Evolutionary conservation across 2,797 vertebrate genomes (phyloP).

Genomic region (Tangara arthus): DNA sequence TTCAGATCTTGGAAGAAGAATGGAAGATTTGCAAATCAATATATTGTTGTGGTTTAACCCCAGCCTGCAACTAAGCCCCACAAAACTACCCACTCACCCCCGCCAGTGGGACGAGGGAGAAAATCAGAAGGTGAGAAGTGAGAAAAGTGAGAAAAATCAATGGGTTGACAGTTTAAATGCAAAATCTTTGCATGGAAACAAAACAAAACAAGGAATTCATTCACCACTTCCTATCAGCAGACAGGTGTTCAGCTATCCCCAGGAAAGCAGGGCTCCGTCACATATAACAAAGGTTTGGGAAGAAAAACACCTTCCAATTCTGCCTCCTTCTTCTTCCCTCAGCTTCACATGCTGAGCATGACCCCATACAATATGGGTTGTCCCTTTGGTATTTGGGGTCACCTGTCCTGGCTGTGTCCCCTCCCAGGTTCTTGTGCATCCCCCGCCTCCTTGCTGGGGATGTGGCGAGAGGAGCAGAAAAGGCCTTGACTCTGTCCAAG

Average conservation of each 20-base stretch:
- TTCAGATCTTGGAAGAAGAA: background rate
- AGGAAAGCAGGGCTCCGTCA: background rate
- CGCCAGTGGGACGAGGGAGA: background rate
- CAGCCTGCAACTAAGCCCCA: background rate
- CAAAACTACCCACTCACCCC: background rate
- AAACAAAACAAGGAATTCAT: background rate
- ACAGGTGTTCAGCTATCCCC: background rate
- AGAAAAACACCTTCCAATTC: background rate
- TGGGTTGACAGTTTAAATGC: background rate
- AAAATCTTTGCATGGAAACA: background rate
- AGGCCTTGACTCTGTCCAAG: no score
- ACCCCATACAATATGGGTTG: no score
- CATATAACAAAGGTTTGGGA: fast-evolving
- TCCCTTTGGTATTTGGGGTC: background rate
- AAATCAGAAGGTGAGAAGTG: background rate
- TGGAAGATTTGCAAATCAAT: background rate
- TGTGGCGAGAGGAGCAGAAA: fast-evolving
- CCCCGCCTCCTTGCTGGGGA: fast-evolving
- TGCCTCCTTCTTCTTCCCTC: background rate
- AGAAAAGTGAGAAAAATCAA: background rate
- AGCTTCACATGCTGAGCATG: background rate
- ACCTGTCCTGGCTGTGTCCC: background rate
- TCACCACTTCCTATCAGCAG: background rate
- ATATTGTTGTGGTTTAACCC: background rate
- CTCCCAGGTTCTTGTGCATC: fast-evolving